Base-by-base conservation (phyloP, 2,888 invertebrate species). In the Agriotes lineatus region DNA sequence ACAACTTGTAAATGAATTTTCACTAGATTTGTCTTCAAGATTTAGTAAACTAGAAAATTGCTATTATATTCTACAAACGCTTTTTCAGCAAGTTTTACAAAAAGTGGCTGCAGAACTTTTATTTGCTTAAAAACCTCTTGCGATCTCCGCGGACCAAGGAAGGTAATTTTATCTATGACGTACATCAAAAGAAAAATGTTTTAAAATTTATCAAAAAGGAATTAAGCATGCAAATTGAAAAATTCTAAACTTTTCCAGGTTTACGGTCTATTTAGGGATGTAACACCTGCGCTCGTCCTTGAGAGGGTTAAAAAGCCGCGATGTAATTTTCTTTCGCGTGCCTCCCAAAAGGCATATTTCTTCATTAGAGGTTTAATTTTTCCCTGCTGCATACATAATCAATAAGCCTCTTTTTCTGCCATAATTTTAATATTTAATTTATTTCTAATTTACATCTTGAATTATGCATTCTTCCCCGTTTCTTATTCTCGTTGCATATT, bases 391-490 rank as follows among this genome's bases (percentile, higher is more conserved):
- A 84, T 84, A 84, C 84, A 85, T 85, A 85, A 85, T 85, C 84
- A 83, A 85, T 85, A 82, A 83, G 83, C 81, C 82, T 78, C 72
- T 74, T 74, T 76, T 74, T 75, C 74, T 79, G 80, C 82, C 83
- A 81, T 85, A 84, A 85, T 85, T 85, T 85, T 85, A 83, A 85
- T 85, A 85, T 85, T 85, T 85, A 85, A 85, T 85, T 85, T 85
- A 85, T 84, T 85, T 85, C 84, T 83, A 84, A 85, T 85, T 85
- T 85, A 82, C 83, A 85, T 85, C 82, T 82, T 82, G 84, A 84
- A 85, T 85, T 82, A 85, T 85, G 84, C 84, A 83, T 83, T 82
- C 81, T 81, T 81, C 80, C 79, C 75, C 79, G 79, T 80, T 80
- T 77, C 79, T 77, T 74, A 72, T 72, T 73, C 73, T 75, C 81